phyloP scores from a whole-genome alignment of 2,888 invertebrate genomes.

The Agrotis puta region DNA sequence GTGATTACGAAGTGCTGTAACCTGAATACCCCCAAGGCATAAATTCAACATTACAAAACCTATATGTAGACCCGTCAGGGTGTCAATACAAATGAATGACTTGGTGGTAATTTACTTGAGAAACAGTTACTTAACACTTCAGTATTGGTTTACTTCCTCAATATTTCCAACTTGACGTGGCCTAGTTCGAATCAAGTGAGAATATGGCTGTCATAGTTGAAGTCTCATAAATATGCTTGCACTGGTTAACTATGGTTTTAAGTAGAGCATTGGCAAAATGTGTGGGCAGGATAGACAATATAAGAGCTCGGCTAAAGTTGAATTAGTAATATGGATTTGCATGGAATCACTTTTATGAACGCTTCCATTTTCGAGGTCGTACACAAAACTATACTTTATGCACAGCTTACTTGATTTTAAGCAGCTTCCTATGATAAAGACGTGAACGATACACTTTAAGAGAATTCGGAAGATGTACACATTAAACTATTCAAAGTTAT shows the following conservation, averaged over 20 bases:
- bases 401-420: too few relatives aligned
- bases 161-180: constrained; percentile 71
- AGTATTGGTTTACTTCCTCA: constrained; percentile 68
- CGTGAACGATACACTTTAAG: too few relatives aligned
- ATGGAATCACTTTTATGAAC: not conserved
- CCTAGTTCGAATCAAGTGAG: constrained; percentile 43
- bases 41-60: constrained; percentile 24
- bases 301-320: not conserved
- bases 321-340: not conserved
- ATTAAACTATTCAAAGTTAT: too few relatives aligned
- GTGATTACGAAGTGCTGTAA: not conserved
- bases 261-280: not conserved
- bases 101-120: constrained; percentile 46
- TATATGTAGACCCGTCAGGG: constrained; percentile 40
- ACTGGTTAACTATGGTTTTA: constrained; percentile 1
- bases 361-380: too few relatives aligned
- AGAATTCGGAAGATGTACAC: too few relatives aligned
- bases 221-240: constrained; percentile 21
- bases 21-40: constrained; percentile 16
- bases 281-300: constrained; percentile 12
- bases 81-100: constrained; percentile 56
- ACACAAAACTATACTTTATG: too few relatives aligned
- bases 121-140: constrained; percentile 49
- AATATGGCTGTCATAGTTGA: constrained; percentile 28
- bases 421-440: too few relatives aligned